phyloP scores from a whole-genome alignment of 2,888 invertebrate genomes.

The Glyphotaelius pellucidus region DNA sequence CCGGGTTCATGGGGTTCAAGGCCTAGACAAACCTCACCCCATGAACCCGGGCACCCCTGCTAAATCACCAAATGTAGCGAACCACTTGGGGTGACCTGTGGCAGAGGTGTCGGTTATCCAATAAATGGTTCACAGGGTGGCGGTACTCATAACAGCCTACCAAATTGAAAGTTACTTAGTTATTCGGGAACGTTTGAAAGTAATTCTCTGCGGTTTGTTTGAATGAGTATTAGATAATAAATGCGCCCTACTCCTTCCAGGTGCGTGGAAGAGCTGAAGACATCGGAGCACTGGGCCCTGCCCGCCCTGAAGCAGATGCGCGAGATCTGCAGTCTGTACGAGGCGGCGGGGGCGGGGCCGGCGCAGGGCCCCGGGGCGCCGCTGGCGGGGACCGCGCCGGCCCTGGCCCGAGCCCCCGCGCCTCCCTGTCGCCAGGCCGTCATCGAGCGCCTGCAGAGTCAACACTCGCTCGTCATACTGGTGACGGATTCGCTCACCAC shows the following conservation, averaged over 20 bases:
- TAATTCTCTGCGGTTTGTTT: too few species aligned
- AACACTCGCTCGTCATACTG: conserved; percentile 94
- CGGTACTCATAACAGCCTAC: too few species aligned
- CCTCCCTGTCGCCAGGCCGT: conserved; percentile 82
- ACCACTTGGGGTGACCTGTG: too few species aligned
- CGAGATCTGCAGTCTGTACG: conserved; percentile 96
- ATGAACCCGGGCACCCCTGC: too few species aligned
- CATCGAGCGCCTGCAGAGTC: conserved; percentile 93
- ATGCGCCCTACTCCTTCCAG: conserved; percentile 67
- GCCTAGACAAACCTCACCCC: too few species aligned
- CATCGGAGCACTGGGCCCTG: conserved; percentile 92
- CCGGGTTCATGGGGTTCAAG: too few species aligned
- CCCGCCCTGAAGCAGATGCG: conserved; percentile 97
- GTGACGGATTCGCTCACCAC: conserved; percentile 94
- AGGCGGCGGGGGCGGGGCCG: conserved; percentile 82
- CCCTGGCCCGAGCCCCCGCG: conserved; percentile 51
- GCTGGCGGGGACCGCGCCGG: conserved; percentile 68
- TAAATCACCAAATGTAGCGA: too few species aligned
- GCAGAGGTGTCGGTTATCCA: too few species aligned
- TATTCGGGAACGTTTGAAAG: too few species aligned
- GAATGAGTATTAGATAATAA: too few species aligned
- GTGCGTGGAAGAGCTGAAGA: conserved; percentile 95
- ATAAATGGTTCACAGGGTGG: too few species aligned
- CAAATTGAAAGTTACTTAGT: too few species aligned
- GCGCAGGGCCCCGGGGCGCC: conserved; percentile 69